phyloP scores from a whole-genome alignment of 2,113 vertebrate genomes.

The Eidolon helvum region DNA sequence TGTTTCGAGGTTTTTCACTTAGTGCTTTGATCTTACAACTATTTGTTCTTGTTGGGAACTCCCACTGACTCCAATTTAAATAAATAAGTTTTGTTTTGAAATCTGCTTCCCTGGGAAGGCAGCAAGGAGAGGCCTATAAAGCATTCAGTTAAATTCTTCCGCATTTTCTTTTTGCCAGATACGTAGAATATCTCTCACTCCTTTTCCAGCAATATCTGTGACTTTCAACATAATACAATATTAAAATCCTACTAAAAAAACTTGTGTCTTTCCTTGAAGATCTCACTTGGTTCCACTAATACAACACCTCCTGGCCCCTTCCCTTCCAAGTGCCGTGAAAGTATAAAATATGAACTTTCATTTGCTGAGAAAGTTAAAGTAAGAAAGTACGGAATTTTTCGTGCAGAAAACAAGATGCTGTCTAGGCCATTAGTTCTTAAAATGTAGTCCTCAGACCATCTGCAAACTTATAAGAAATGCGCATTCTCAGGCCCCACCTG shows the following conservation, averaged over 20 bases:
- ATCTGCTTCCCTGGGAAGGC: not conserved
- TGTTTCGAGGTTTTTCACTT: slow-evolving; percentile 37
- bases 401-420: not conserved
- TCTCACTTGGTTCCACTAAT: not conserved
- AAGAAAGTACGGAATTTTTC: slow-evolving; percentile 10
- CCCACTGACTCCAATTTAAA: slow-evolving; percentile 44
- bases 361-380: slow-evolving; percentile 2
- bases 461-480: not conserved
- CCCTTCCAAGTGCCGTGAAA: not conserved
- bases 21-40: slow-evolving; percentile 6
- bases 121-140: not conserved
- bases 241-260: not conserved
- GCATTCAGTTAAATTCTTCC: not conserved
- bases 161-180: not conserved
- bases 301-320: not conserved
- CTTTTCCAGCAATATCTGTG: not conserved
- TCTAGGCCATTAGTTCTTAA: not conserved
- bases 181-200: not conserved
- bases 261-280: not conserved
- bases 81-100: slow-evolving; percentile 47
- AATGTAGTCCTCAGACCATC: not conserved
- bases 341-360: not conserved
- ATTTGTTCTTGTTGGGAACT: not conserved
- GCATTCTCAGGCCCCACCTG: not conserved
- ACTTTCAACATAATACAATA: not conserved